Conservation (phyloP, 1,140 invertebrate species). For the Fopius arisanus region DNA sequence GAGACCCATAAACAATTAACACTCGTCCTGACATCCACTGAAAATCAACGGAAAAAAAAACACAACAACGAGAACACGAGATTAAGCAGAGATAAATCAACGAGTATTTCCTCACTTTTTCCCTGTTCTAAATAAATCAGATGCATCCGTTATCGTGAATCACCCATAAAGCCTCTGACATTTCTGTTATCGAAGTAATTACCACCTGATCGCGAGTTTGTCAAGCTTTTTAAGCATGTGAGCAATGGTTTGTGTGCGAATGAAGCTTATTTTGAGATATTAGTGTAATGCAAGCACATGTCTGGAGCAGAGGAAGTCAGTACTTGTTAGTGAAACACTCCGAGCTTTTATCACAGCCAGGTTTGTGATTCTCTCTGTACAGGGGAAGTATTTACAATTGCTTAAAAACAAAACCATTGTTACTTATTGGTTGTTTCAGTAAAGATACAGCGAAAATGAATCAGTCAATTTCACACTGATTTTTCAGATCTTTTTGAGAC, state of each 20-base stretch:
- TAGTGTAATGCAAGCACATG: neutral
- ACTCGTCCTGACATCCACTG: neutral
- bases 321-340: neutral
- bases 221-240: conserved; percentile 22
- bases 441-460: no score
- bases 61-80: neutral
- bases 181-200: neutral
- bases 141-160: neutral
- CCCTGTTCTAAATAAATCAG: neutral
- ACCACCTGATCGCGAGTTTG: neutral
- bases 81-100: neutral
- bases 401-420: neutral
- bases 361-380: neutral
- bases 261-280: neutral
- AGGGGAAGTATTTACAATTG: neutral
- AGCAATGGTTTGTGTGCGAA: conserved; percentile 14
- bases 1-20: neutral
- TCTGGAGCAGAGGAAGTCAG: neutral
- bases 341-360: neutral
- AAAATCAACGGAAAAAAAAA: neutral
- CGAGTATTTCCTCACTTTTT: neutral
- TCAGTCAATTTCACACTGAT: no score
- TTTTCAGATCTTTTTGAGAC: no score
- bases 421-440: no score
- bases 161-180: neutral